Evolutionary conservation across 1,140 invertebrate genomes (phyloP), one percentile per base, ranked within the genome.

Genomic region (Steinernema feltiae): DNA sequence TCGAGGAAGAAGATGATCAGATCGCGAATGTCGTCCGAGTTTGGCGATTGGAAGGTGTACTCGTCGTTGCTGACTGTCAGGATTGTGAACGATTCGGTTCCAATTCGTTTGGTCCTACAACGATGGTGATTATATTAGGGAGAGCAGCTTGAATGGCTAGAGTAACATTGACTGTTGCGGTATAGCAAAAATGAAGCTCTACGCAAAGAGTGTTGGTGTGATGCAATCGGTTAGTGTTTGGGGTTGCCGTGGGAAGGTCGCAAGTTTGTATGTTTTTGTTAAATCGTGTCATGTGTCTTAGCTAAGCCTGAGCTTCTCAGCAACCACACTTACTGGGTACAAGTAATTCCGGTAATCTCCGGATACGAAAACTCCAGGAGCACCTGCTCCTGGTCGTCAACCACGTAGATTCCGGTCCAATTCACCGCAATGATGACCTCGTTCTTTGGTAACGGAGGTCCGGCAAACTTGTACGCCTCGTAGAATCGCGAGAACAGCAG

Each of bases 341-440:
- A 82, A 1, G 48, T 35, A 69, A 84, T 74, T 69, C 48, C 70
- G 21, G 35, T 70, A 21, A 84, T 76, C 70, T 77, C 73, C 94
- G 96, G 95, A 87, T 98, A 98, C 71, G 94, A 97, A 69, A 98
- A 88, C 88, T 98, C 96, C 35, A 98, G 88, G 17, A 99, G 89
- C 15, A 99, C 95, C 90, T 98, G 95, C 87, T 99, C 96, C 86
- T 98, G 94, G 88, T 99, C 95, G 87, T 99, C 96, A 0, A 99
- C 96, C 0, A 90, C 86, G 79, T 88, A 89, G 27, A 86, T 69
- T 18, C 97, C 97, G 12, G 96, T 99, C 95, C 97, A 99, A 87
- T 99, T 99, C 0, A 99, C 96, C 1, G 97, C 97, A 79, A 99
- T 74, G 27, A 89, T 89, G 2, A 89, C 95, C 88, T 99, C 96